These are phyloP conservation scores for Bombus cullumanus DNA, from an alignment of 1,140 invertebrate species.

Conservation along the genomic window DNA sequence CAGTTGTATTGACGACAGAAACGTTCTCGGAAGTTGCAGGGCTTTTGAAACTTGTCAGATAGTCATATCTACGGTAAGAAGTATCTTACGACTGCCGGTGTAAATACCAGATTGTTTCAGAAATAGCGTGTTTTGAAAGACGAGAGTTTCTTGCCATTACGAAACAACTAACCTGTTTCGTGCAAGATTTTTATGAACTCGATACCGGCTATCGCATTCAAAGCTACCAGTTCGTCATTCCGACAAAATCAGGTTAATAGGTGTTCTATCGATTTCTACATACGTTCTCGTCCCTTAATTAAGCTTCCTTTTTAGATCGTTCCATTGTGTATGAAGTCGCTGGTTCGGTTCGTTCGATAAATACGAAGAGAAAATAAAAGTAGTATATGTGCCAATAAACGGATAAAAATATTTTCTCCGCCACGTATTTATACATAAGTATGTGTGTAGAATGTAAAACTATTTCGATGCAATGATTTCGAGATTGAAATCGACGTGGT, in stretches of 20 bases:
- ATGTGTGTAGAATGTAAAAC: not conserved
- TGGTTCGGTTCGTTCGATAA: not conserved
- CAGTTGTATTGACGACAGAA: not conserved
- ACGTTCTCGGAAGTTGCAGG: constrained; percentile 15
- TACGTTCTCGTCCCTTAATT: not conserved
- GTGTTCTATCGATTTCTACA: not conserved
- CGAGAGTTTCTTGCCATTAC: not conserved
- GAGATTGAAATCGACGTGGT: not conserved
- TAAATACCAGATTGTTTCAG: constrained; percentile 5
- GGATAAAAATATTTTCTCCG: not conserved
- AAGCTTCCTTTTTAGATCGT: not conserved
- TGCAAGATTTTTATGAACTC: not conserved
- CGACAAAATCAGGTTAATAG: not conserved
- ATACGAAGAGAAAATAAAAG: too few relatives aligned
- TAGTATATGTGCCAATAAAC: not conserved
- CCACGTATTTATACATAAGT: not conserved
- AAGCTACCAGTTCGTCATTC: not conserved
- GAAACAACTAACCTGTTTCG: not conserved
- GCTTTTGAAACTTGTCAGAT: constrained; percentile 44
- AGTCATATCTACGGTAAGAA: constrained; percentile 4
- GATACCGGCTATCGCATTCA: not conserved
- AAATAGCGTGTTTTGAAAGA: not conserved
- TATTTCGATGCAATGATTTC: not conserved
- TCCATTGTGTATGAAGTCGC: not conserved
- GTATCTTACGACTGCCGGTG: not conserved